Evolutionary conservation across 2,113 vertebrate species (phyloP).

Genomic region (Chionis minor): DNA sequence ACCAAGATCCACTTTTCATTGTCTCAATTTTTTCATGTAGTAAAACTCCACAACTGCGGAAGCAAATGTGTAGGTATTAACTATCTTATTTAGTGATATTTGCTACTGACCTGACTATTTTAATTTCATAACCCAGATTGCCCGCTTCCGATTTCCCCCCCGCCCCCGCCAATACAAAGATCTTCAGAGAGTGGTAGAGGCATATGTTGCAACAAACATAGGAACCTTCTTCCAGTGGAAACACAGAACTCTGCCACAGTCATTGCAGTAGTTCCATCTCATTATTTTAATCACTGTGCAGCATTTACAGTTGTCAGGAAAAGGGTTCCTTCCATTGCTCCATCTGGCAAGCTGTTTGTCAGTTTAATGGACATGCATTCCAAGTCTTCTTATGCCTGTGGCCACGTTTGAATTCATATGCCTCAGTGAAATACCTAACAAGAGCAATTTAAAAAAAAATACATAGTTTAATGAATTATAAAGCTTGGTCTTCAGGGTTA

Average conservation of each 20-base stretch:
- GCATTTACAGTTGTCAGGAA: conserved; percentile 28
- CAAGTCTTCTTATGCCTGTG: not conserved
- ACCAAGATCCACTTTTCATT: not conserved
- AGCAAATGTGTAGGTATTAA: not conserved
- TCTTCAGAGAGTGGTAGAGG: not conserved
- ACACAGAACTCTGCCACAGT: not conserved
- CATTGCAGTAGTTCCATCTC: not conserved
- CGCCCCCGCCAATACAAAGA: not conserved
- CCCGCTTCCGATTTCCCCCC: not conserved
- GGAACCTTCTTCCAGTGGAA: not conserved
- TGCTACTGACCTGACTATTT: not conserved
- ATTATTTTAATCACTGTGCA: conserved; percentile 40
- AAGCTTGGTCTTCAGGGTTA: not conserved
- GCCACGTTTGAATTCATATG: not conserved
- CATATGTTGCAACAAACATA: not conserved
- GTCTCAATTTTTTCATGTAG: not conserved
- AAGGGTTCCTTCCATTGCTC: not conserved
- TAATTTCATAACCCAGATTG: not conserved
- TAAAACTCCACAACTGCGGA: not conserved
- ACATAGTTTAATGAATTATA: not conserved
- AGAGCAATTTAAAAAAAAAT: not conserved
- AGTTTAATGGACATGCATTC: conserved; percentile 29
- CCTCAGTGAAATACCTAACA: not conserved
- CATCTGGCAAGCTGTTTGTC: conserved; percentile 25
- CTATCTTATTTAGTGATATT: not conserved